Base-by-base conservation (phyloP, 2,888 invertebrate genomes). In the Lamellibrachia columna region DNA sequence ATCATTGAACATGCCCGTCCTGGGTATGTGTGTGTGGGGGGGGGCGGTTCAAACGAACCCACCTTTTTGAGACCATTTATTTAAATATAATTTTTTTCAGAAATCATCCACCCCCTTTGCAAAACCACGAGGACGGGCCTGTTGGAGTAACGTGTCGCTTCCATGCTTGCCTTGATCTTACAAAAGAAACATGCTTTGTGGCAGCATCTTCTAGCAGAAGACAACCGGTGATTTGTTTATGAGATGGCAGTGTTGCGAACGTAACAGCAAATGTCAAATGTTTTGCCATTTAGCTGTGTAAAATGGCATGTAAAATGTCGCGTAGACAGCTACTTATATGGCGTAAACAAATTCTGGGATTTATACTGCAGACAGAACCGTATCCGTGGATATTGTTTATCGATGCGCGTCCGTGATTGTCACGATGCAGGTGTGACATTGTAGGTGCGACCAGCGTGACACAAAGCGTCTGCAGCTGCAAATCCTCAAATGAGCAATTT, bases 311-410 rank as follows among this genome's bases (percentile, higher is more conserved):
- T 55, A 22, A 75, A 22, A 75, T 75, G 75, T 75, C 75, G 75
- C 75, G 1, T 6, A 15, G 3, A 6, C 4, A 22, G 15, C 75
- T 75, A 22, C 1, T 40, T 40, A 75, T 75, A 75, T 22, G 75
- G 75, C 75, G 75, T 75, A 75, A 75, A 75, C 75, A 75, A 75
- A 11, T 75, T 75, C 75, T 75, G 75, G 75, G 75, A 75, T 75
- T 75, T 75, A 75, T 75, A 1, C 75, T n/a, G 22, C 6, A 4
- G 75, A 75, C 75, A 75, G 15, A 11, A 75, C 22, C 75, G 75
- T 75, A 75, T 75, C 75, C 75, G 75, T 75, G 75, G 75, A 75
- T 75, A 75, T 75, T 75, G 75, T 75, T 75, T 75, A 75, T 75
- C 75, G 75, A 75, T 22, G 75, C 75, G 75, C 22, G 75, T 75